phyloP scores from a whole-genome alignment of 2,113 vertebrate genomes.

The Saiga tatarica region DNA sequence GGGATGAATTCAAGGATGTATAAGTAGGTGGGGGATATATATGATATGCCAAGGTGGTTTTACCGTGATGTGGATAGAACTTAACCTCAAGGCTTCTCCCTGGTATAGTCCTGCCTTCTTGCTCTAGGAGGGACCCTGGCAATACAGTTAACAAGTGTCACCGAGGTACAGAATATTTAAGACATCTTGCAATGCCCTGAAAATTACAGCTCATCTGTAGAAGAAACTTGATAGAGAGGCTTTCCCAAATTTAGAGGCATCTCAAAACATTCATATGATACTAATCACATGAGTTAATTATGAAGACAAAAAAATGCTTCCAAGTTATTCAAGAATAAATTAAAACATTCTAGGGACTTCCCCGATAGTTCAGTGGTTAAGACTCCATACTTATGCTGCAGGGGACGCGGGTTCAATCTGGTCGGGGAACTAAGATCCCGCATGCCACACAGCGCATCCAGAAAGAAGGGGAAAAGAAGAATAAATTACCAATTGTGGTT shows the following conservation, averaged over 20 bases:
- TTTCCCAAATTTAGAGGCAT: constrained; percentile 1
- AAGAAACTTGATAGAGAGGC: background rate
- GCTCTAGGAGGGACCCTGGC: background rate
- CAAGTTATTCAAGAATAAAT: background rate
- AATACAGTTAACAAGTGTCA: background rate
- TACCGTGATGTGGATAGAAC: background rate
- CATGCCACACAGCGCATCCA: background rate
- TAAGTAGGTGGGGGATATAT: background rate
- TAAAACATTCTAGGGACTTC: background rate
- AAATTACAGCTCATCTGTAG: background rate
- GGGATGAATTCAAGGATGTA: background rate
- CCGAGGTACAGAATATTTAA: background rate
- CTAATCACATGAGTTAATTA: background rate
- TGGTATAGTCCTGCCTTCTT: background rate
- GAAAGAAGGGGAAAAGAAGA: background rate
- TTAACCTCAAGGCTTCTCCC: background rate
- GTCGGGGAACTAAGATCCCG: background rate
- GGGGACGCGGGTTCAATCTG: background rate
- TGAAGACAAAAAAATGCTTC: background rate
- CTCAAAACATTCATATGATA: background rate
- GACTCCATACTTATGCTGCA: background rate
- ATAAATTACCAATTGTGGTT: background rate
- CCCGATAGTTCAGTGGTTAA: background rate
- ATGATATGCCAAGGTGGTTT: background rate
- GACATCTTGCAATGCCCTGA: background rate